A percentile compares a stretch with the other conserved stretches of the same genome.
phyloP scores from a whole-genome alignment of 1,140 invertebrate genomes.

The Euura saliciscinereae region DNA sequence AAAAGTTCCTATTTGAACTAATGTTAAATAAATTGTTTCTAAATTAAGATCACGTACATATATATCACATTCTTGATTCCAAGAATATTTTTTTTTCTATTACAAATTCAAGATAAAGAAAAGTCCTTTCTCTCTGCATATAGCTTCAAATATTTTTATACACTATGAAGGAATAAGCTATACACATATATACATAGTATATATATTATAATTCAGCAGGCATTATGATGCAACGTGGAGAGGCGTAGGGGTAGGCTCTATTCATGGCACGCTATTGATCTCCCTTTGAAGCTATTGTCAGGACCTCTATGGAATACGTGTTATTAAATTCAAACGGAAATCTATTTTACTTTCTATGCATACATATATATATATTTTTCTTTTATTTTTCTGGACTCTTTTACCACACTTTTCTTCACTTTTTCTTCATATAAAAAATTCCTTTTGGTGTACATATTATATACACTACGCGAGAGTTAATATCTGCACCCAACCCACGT shows the following conservation, averaged over 20 bases:
- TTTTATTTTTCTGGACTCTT: no score
- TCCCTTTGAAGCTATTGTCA: neutral
- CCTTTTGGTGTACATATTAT: no score
- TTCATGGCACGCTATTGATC: neutral
- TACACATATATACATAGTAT: neutral
- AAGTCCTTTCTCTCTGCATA: no score
- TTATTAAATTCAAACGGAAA: conserved; percentile 7
- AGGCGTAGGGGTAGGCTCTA: neutral
- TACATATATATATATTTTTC: no score
- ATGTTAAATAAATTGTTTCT: no score
- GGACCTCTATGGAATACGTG: neutral
- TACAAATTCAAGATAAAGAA: no score
- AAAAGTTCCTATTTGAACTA: neutral
- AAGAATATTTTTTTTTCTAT: no score
- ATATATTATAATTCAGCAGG: neutral
- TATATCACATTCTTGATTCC: no score
- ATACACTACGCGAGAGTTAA: no score
- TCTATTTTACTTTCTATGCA: neutral
- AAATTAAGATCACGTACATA: no score
- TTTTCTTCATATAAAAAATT: neutral
- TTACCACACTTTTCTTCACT: neutral
- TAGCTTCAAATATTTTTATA: neutral
- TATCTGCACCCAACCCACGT: no score
- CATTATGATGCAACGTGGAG: neutral
- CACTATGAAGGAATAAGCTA: neutral